Base-by-base conservation (phyloP, 2,888 invertebrate genomes). In the Morpho achilles region DNA sequence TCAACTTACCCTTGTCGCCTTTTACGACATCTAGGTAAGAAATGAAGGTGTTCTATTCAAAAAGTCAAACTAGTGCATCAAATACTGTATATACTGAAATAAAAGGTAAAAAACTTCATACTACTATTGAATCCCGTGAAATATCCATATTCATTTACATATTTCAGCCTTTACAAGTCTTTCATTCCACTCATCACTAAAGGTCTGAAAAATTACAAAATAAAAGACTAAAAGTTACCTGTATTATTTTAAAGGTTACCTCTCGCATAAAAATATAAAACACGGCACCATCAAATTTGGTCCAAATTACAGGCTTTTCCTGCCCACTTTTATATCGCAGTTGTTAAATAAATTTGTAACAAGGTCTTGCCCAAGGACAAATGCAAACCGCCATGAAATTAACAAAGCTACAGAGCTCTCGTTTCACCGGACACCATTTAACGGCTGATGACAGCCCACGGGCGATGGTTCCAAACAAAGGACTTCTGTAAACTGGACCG, bases 391-490 rank as follows among this genome's bases (percentile, higher is more conserved):
- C 74, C 77, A 76, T 82, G 81, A 84, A 86, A 87, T 86, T 79
- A 84, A 82, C 83, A 84, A 82, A 80, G 80, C 79, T 75, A 77
- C 68, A 67, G 60, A 69, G 70, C 67, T 71, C 69, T 68, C 70
- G 69, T 74, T 73, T 67, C 69, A 68, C 69, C 71, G 73, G 72
- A 67, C 72, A 71, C 63, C 75, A 71, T 83, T 83, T 83, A 84
- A 82, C 80, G 77, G 79, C 76, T 82, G 84, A 82, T 80, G 85
- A 82, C 83, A 81, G 75, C 73, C 82, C 81, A 75, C 77, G 78
- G 80, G 80, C 78, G 69, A 76, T 71, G 78, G 71, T 70, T 71
- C 70, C 71, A 78, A 80, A 82, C 82, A 84, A 84, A 84, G 83
- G 80, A 76, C 77, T 70, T 69, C 76, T 75, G 77, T 79, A 79